Conservation (phyloP, 2,113 vertebrate genomes). For the Daubentonia madagascariensis region DNA sequence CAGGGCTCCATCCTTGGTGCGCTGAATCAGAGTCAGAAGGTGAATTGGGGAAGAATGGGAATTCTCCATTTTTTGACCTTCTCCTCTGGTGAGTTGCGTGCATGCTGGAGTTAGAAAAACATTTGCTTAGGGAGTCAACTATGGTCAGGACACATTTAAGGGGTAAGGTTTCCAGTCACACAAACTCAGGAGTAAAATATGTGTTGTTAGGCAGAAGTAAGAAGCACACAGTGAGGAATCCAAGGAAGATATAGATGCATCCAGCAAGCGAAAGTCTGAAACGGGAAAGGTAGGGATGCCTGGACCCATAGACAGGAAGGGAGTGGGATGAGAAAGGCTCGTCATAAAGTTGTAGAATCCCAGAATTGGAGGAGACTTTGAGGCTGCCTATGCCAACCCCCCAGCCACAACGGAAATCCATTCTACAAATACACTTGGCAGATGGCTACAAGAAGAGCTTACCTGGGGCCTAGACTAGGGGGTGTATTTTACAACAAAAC, state of each 20-base stretch:
- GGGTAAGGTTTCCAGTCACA: not conserved
- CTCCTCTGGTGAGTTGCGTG: not conserved
- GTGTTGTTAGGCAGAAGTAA: not conserved
- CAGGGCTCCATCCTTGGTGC: not conserved
- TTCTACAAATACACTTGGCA: not conserved
- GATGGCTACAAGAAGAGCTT: not conserved
- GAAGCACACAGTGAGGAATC: not conserved
- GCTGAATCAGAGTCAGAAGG: not conserved
- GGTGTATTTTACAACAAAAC: not conserved
- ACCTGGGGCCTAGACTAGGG: not conserved
- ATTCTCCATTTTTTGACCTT: not conserved
- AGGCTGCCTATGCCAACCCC: not conserved
- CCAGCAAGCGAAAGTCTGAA: not conserved
- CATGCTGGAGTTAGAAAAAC: not conserved
- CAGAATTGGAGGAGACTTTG: not conserved
- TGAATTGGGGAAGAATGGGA: not conserved
- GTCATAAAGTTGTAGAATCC: not conserved
- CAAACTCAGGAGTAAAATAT: not conserved
- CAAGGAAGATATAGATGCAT: not conserved
- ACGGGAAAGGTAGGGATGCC: not conserved
- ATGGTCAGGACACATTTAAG: not conserved
- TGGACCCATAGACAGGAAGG: not conserved
- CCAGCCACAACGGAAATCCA: not conserved
- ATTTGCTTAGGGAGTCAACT: not conserved
- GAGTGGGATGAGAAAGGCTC: not conserved